These are phyloP conservation scores for Prionailurus viverrinus DNA, from an alignment of 2,113 vertebrate species.

Conservation along the genomic window DNA sequence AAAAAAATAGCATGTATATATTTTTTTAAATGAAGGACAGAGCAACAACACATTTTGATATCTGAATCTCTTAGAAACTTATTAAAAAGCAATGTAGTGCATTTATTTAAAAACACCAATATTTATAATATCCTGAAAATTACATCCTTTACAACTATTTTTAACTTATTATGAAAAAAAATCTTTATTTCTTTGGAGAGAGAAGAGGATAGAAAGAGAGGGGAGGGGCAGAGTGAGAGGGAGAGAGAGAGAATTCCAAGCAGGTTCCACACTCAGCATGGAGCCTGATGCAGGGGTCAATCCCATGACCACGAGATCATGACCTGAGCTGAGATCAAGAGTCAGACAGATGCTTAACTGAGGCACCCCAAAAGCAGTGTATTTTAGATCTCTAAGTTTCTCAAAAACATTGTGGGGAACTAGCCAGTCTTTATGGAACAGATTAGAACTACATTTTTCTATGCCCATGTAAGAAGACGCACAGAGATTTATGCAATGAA, in stretches of 20 bases:
- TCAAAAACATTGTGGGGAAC: not conserved
- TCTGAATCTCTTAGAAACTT: not conserved
- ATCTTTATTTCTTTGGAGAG: not conserved
- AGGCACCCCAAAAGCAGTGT: not conserved
- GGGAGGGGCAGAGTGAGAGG: no score
- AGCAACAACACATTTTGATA: constrained; percentile 27
- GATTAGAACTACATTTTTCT: constrained; percentile 16
- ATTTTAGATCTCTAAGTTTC: constrained; percentile 42
- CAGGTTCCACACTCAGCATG: no score
- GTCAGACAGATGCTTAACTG: no score
- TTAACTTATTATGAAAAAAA: not conserved
- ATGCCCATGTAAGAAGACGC: not conserved
- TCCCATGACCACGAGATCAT: no score
- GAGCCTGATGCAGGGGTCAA: no score
- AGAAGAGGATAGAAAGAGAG: no score
- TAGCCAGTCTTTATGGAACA: not conserved
- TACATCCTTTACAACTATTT: constrained; percentile 17
- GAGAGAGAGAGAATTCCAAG: no score
- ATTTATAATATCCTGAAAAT: constrained; percentile 15
- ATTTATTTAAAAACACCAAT: not conserved
- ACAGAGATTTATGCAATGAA: not conserved
- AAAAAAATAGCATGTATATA: not conserved
- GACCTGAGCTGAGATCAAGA: no score
- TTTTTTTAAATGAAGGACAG: constrained; percentile 9
- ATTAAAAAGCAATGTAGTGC: not conserved